Base-by-base conservation (phyloP, 2,113 vertebrate species). In the Alethe diademata region DNA sequence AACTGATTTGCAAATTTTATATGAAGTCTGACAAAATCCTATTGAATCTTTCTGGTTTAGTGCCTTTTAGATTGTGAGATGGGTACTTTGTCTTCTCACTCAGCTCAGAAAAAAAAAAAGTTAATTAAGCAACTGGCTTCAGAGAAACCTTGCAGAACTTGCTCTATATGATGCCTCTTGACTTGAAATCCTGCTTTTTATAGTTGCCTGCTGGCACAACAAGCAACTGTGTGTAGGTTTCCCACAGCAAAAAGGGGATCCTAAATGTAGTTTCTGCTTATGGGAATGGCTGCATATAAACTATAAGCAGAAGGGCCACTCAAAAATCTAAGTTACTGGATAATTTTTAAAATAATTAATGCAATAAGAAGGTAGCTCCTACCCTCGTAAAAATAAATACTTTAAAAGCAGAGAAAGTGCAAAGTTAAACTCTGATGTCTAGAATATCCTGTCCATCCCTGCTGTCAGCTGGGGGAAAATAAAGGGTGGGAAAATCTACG, bases 121-220 rank as follows among this genome's bases (percentile, higher is more conserved):
- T 54, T 86, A 61, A 78, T 94, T 80, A 86, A 82, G 82, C 20
- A 69, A 48, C 12, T 69, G 25, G 15, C 25, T 94, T 66, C 35
- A 74, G 66, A 81, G 70, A 29, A 86, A 81, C 36, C 88, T 93
- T 88, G 92, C 20, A 78, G 22, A 88, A 94, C 85, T 91, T 72
- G 93, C 69, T 88, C n/a, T 53, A 0, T 57, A 2, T 28, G 14
- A 15, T 84, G 53, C 10, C n/a, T 93, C 43, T 83, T 71, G 75
- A 83, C 60, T 78, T 88, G 90, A 88, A 90, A 82, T 86, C 58
- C 93, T 78, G 36, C 91, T 94, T 95, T 92, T 89, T 56, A 48
- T 43, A 85, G 58, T 40, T 69, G 33, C 28, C 47, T 82, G 38
- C 64, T 38, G 54, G 67, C 42, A n/a, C 9, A 50, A 47, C 1